These are phyloP conservation scores for Pteropus rufus DNA, from an alignment of 2,797 vertebrate species.

Conservation along the genomic window DNA sequence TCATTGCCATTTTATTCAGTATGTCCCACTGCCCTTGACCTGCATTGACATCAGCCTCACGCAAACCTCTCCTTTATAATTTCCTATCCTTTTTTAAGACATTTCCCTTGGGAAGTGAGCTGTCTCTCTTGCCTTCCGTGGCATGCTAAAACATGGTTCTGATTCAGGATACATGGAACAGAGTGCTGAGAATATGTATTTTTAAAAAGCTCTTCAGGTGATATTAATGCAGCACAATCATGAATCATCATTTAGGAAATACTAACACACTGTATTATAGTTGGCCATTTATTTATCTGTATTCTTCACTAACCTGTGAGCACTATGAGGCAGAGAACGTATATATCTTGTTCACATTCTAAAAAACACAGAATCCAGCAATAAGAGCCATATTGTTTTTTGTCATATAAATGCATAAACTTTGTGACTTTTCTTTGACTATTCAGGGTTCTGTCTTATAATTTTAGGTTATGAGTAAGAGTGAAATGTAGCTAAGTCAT, in stretches of 20 bases:
- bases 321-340: not conserved
- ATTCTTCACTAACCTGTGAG: not conserved
- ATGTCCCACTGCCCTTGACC: no score
- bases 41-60: no score
- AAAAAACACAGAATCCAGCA: not conserved
- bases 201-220: not conserved
- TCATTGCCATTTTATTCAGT: not conserved
- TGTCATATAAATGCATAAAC: not conserved
- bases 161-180: not conserved
- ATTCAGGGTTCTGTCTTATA: not conserved
- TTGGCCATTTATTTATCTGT: not conserved
- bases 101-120: not conserved
- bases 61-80: not conserved
- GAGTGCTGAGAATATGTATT: not conserved
- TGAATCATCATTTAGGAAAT: not conserved
- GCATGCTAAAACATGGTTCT: not conserved
- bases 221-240: not conserved
- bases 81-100: not conserved
- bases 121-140: not conserved
- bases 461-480: not conserved
- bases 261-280: not conserved
- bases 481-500: not conserved
- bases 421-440: not conserved
- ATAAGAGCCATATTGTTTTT: not conserved
- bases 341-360: not conserved